Evolutionary conservation across 2,113 vertebrate genomes (phyloP), one percentile per base, ranked within the genome.

Genomic region (Heloderma charlesbogerti): DNA sequence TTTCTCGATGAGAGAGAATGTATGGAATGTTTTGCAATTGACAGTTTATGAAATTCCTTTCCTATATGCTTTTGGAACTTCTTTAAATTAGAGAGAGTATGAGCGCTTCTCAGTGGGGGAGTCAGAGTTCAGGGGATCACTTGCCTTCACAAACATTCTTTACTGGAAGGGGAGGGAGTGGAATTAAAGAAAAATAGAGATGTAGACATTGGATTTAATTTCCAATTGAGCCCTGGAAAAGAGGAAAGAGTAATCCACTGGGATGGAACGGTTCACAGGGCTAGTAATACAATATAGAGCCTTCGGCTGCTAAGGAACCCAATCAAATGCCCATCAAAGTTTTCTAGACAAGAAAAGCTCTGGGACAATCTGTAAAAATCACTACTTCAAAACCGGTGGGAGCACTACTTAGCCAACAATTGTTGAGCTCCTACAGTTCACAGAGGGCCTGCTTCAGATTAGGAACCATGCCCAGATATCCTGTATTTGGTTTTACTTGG

Each of bases 1-100:
- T 96, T 95, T 96, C 95, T 95, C 88, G 96, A 97, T 95, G 96
- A 94, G 95, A 90, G 90, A 92, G 96, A 96, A 96, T 96, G 96
- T 95, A 95, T 96, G 96, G 96, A 97, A 97, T 96, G 96, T 97
- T 96, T 96, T 97, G 96, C 96, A 96, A 94, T 93, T 95, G 96
- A 93, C 92, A 96, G 96, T 95, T 96, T 97, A 97, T 97, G 96
- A 96, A 97, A 97, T 96, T 96, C 95, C 94, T 97, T 96, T 94
- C 92, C 94, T 96, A 96, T 97, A 96, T 93, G 95, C 94, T 96
- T 86, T 95, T 92, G n/a, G 95, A 94, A 95, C 96, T 95, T 95
- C 94, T 96, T 96, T 95, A 96, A 93, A 74, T 96, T 37, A 84
- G 29, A n/a, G 67, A 31, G 34, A 72, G 93, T 60, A 67, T 88